Evolutionary conservation across 2,888 invertebrate genomes (phyloP).

Genomic region (Pandemis cinnamomeana): DNA sequence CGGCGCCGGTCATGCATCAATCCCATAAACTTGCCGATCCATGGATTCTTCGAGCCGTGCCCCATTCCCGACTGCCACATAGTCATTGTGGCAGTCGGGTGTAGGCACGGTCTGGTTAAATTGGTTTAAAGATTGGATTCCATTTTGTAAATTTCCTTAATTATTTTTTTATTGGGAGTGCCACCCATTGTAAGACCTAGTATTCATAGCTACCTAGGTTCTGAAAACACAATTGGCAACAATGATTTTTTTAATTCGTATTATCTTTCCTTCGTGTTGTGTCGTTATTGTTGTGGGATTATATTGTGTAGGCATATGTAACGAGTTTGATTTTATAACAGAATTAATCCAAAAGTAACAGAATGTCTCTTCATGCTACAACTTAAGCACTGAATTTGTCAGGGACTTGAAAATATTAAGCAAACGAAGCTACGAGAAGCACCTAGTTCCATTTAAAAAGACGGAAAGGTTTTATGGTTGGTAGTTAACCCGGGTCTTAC

Average conservation of each 20-base stretch:
- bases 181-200: not conserved
- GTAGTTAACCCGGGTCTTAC: constrained; percentile 2
- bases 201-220: not conserved
- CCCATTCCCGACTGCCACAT: constrained; percentile 51
- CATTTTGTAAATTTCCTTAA: not conserved
- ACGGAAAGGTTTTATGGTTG: constrained; percentile 4
- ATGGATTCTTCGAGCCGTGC: constrained; percentile 50
- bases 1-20: constrained; percentile 47
- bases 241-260: not conserved
- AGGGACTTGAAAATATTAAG: not conserved
- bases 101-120: constrained; percentile 31
- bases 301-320: not conserved
- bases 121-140: constrained; percentile 3
- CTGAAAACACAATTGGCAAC: not conserved
- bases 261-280: not conserved
- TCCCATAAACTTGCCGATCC: constrained; percentile 51
- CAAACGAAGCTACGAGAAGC: constrained; percentile 2
- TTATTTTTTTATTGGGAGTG: not conserved
- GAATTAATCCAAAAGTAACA: not conserved
- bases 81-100: constrained; percentile 44
- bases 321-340: too few species aligned
- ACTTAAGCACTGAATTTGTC: not conserved
- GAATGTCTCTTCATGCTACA: not conserved
- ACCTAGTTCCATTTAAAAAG: constrained; percentile 7
- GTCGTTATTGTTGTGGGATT: not conserved